phyloP scores from a whole-genome alignment of 2,113 vertebrate genomes.

The Oenanthe oenanthe region DNA sequence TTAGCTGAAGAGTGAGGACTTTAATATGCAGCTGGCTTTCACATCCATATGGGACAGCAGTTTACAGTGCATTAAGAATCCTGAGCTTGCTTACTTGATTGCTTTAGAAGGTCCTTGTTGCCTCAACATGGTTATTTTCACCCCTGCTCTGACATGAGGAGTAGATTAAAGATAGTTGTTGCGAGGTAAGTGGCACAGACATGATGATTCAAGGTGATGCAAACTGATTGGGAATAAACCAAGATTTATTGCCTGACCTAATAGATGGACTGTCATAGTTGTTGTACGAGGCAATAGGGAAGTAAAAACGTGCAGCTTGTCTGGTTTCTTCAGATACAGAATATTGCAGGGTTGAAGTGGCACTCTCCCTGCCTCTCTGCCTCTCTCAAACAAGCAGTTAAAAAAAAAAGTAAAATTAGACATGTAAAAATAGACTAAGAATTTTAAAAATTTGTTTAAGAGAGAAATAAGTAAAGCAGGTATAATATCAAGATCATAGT shows the following conservation, averaged over 20 bases:
- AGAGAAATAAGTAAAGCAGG: neutral
- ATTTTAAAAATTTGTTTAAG: neutral
- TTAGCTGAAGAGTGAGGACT: neutral
- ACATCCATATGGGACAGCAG: neutral
- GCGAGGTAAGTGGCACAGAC: neutral
- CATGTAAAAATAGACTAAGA: neutral
- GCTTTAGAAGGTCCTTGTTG: neutral
- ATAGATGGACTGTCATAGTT: neutral
- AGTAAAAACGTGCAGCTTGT: neutral
- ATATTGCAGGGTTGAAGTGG: neutral
- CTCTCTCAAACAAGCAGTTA: neutral
- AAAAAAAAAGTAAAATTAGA: neutral
- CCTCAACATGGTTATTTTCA: neutral
- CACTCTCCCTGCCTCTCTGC: neutral
- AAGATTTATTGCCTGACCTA: neutral
- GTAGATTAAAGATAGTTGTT: neutral
- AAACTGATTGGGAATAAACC: neutral
- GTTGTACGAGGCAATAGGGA: neutral
- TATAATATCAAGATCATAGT: neutral
- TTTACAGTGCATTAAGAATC: neutral
- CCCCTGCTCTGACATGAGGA: neutral
- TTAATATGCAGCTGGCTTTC: neutral
- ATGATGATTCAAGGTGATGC: neutral
- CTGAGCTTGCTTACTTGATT: neutral
- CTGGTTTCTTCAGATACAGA: neutral